These are phyloP conservation scores for Phrynosoma blainvillii DNA, from an alignment of 2,113 vertebrate genomes.

Conservation along the genomic window DNA sequence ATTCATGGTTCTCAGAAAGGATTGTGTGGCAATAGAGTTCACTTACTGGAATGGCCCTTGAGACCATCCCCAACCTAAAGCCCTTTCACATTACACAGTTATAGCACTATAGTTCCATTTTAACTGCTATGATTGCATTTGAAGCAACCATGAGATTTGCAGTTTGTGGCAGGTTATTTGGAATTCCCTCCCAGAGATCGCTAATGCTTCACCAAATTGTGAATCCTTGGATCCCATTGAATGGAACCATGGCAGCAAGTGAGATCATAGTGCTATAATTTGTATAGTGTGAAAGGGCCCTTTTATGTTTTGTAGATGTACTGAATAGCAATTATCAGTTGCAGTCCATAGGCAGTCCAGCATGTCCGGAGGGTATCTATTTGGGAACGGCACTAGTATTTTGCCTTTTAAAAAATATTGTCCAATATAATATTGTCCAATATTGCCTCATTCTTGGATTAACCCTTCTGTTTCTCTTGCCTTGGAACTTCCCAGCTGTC, in stretches of 20 bases:
- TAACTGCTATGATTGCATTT: no score
- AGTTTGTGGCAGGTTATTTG: no score
- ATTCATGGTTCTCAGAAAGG: neutral
- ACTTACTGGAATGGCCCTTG: neutral
- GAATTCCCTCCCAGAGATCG: no score
- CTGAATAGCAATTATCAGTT: neutral
- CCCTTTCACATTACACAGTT: no score
- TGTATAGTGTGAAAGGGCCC: no score
- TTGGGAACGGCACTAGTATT: neutral
- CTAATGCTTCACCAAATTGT: no score
- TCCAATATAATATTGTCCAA: neutral
- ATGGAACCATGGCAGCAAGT: no score
- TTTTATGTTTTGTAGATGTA: neutral
- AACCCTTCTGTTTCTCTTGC: neutral
- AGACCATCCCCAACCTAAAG: neutral
- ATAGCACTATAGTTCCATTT: no score
- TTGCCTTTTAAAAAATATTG: neutral
- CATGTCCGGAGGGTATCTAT: neutral
- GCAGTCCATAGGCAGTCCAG: neutral
- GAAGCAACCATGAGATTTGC: no score
- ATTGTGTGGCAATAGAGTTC: neutral
- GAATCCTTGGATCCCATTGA: no score
- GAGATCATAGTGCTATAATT: no score
- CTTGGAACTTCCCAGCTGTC: conserved; percentile 1
- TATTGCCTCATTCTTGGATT: neutral